Base-by-base conservation (phyloP, 2,113 vertebrate genomes). In the Fregetta grallaria region DNA sequence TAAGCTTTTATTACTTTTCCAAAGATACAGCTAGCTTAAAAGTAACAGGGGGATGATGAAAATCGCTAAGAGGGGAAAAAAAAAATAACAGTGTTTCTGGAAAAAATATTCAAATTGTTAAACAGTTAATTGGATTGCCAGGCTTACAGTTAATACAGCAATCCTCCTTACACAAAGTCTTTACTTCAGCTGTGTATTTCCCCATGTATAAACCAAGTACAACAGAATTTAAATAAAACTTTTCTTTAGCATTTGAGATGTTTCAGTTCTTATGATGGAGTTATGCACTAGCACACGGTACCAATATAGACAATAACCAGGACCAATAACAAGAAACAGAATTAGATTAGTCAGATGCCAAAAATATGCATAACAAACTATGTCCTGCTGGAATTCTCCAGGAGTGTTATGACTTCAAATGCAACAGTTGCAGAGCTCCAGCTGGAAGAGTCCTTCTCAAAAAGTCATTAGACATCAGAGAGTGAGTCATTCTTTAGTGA, bases 1-100 rank as follows among this genome's bases (percentile, higher is more conserved):
- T 98, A 97, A 97, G 97, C 88, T 98, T 98, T 98, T 98, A 98
- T 98, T 98, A 97, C 98, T 98, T 98, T 98, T 98, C 83, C 95
- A 98, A 95, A 97, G 96, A 97, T 87, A 94, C 90, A 97, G 95
- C 90, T 97, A 98, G 88, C 95, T 98, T 97, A 96, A 94, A 98
- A 97, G 80, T 97, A 97, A 97, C 86, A 97, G 89, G 96, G 86
- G 74, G 76, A 96, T 95, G 75, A 96, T 94, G 92, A 97, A 98
- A 95, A 97, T 94, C 7, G 13, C 78, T 86, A 61, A 30, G 27
- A 25, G 58, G 27, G 10, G 2, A 0, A 0, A 0, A 8, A 0
- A 8, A 19, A 49, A 20, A 40, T 26, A 22, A 22, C 5, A 42
- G 6, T 38, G 42, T 19, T 82, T 90, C 63, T 75, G 59, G 36